phyloP scores from a whole-genome alignment of 1,140 invertebrate species.

The Liolophura sinensis region DNA sequence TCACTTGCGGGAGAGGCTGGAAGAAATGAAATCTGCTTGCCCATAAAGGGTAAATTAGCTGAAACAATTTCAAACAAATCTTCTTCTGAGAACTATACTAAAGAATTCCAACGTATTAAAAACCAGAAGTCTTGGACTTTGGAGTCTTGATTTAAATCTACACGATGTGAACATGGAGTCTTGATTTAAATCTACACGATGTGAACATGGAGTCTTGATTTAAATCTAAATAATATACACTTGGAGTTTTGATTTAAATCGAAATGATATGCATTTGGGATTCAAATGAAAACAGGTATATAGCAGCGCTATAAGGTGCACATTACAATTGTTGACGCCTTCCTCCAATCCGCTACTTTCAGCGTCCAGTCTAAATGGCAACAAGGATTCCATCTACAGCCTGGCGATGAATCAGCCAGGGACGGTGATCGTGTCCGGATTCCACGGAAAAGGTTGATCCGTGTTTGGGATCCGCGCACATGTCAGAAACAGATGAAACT shows the following conservation, averaged over 20 bases:
- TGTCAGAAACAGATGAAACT: slow-evolving; percentile 96
- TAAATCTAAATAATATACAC: neutral
- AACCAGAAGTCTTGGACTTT: no score
- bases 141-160: no score
- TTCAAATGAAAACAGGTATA: no score
- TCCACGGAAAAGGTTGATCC: slow-evolving; percentile 92
- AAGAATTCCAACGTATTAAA: no score
- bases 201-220: neutral
- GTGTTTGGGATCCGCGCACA: slow-evolving; percentile 96
- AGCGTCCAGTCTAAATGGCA: slow-evolving; percentile 94
- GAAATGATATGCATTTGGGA: neutral
- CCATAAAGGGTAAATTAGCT: no score
- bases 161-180: slow-evolving; percentile 94
- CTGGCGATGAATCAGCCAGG: slow-evolving; percentile 97
- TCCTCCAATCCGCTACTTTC: slow-evolving; percentile 14
- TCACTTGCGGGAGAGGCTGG: neutral
- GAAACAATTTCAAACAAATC: no score
- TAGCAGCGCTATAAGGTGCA: neutral
- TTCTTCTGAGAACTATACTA: no score
- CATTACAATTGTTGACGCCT: neutral
- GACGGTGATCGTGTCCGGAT: slow-evolving; percentile 94
- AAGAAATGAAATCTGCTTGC: no score
- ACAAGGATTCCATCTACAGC: slow-evolving; percentile 98
- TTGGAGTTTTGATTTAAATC: neutral
- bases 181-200: neutral